Evolutionary conservation across 64 coral and sea anemone species (phyloP).

Genomic region (Stylophora pistillata): DNA sequence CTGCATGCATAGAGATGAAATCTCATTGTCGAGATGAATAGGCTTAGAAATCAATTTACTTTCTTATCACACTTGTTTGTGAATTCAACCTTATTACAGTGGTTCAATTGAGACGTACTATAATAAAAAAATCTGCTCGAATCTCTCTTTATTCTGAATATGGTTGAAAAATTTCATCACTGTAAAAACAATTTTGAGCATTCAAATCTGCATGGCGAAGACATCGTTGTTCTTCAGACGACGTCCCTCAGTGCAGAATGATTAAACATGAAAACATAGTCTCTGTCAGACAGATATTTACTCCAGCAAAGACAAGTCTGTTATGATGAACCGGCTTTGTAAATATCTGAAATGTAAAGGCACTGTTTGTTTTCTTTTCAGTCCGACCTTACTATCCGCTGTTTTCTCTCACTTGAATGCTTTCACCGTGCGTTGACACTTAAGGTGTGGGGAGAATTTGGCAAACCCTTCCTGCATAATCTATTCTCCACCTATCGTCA

Average conservation of each 20-base stretch:
- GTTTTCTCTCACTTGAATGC: too few species aligned
- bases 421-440: too few species aligned
- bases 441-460: too few species aligned
- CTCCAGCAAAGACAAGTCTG: not conserved
- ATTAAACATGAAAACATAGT: too few species aligned
- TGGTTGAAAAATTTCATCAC: too few species aligned
- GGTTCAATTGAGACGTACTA: too few species aligned
- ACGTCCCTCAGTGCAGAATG: not conserved
- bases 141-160: too few species aligned
- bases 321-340: not conserved
- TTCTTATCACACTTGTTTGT: not conserved
- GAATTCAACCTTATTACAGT: not conserved
- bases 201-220: too few species aligned
- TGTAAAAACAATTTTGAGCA: too few species aligned
- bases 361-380: not conserved
- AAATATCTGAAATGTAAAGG: conserved; percentile 9
- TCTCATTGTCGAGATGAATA: not conserved
- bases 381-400: not conserved
- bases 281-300: not conserved
- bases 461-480: not conserved
- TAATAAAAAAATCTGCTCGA: too few species aligned
- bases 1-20: too few species aligned
- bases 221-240: too few species aligned
- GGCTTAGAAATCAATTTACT: not conserved
- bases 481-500: not conserved